Base-by-base conservation (phyloP, 2,888 invertebrate species). In the Pycnomerus fuliginosus region DNA sequence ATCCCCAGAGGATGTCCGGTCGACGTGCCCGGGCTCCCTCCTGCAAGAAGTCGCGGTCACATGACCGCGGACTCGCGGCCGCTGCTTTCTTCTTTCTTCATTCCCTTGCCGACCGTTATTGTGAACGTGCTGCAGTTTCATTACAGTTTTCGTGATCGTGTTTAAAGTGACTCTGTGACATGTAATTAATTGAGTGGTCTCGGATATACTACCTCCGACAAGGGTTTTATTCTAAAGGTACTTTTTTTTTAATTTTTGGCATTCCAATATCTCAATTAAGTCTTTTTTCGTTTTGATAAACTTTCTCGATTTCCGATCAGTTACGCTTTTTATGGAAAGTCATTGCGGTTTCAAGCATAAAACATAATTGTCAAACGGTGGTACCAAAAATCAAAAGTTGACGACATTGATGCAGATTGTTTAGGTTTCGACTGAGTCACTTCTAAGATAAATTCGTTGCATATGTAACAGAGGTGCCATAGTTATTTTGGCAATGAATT, bases 21-120 rank as follows among this genome's bases (percentile, higher is more conserved):
- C 60, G 62, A 58, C 61, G 61, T 58, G 60, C n/a, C n/a, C n/a
- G n/a, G n/a, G n/a, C 62, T 61, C 64, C 59, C 60, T 58, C 55
- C 53, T 51, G 50, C 56, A 53, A 53, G 56, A 55, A 55, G 17
- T 36, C 22, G 16, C 37, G 53, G 51, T 62, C 65, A 65, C 61
- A 60, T 65, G 65, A 65, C 48, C 55, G 53, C 53, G 49, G 49
- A 55, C 57, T 55, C 58, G 60, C 57, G 52, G 46, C 57, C 54
- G 55, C 45, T 49, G 59, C 64, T 64, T 64, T 65, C 64, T 62
- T 62, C 62, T 64, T 64, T 63, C 65, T 62, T 61, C 63, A 63
- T 59, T 65, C 60, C 39, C 52, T 56, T 56, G 53, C 55, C 50
- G 61, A 55, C 62, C 52, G 56, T 58, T 44, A 53, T 48, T 48